Conservation (phyloP, 2,888 invertebrate genomes). For the Melanophora roralis region DNA sequence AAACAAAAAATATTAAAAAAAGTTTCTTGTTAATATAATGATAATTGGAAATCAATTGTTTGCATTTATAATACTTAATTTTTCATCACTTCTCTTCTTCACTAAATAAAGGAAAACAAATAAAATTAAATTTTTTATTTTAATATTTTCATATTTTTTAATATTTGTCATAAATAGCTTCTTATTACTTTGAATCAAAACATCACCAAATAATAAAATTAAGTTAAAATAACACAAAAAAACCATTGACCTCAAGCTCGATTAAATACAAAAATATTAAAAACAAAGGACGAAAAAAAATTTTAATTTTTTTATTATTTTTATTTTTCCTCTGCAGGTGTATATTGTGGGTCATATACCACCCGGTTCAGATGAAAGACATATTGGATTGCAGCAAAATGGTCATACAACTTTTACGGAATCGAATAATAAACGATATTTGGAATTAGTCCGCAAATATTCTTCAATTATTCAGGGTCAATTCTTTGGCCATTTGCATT, state of each 20-base stretch:
- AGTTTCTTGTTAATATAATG: constrained; percentile 26
- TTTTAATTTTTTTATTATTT: constrained; percentile 33
- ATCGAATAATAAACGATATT: constrained; percentile 86
- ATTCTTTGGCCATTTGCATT: constrained; percentile 95
- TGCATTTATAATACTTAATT: not conserved
- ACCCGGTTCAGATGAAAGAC: constrained; percentile 90
- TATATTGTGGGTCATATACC: constrained; percentile 94
- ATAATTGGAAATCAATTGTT: constrained; percentile 59
- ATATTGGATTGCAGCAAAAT: constrained; percentile 82
- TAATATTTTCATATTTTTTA: too few relatives aligned
- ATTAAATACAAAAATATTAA: too few relatives aligned
- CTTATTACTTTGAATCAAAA: too few relatives aligned
- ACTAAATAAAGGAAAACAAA: not conserved
- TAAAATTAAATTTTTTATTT: too few relatives aligned
- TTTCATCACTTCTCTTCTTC: not conserved
- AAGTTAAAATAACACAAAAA: too few relatives aligned
- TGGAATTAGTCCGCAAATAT: constrained; percentile 85
- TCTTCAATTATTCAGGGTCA: constrained; percentile 91
- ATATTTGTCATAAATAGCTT: too few relatives aligned
- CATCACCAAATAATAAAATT: too few relatives aligned
- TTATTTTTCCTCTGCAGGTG: constrained; percentile 81
- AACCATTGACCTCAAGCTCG: too few relatives aligned
- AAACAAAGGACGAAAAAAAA: too few relatives aligned
- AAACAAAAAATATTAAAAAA: not conserved
- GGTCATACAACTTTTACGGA: constrained; percentile 82